A percentile compares a stretch with the other conserved stretches of the same genome.
Conservation (phyloP, 1,140 invertebrate genomes). For the Neodiprion fabricii region DNA sequence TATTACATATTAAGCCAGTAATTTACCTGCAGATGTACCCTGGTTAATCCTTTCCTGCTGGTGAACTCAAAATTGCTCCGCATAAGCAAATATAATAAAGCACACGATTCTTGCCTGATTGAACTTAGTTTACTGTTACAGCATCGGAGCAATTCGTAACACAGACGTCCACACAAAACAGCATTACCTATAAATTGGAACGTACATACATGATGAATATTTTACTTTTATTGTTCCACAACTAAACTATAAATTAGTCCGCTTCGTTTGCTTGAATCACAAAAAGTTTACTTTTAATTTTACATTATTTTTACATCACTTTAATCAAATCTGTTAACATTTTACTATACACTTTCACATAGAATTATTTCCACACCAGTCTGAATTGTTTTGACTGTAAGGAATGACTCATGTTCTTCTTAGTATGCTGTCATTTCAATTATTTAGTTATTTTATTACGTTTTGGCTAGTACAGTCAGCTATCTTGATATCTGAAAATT, state of each 20-base stretch:
- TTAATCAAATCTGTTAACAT: too few relatives aligned
- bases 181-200: conserved; percentile 71
- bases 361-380: too few relatives aligned
- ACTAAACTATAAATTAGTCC: conserved; percentile 5
- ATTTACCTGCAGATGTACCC: conserved; percentile 81
- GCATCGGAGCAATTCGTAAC: conserved; percentile 80
- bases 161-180: conserved; percentile 82
- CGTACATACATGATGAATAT: conserved; percentile 27
- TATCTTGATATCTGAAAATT: too few relatives aligned
- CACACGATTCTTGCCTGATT: conserved; percentile 87
- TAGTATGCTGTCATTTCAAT: too few relatives aligned
- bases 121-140: conserved; percentile 82
- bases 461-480: too few relatives aligned
- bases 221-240: conserved; percentile 13
- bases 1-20: conserved; percentile 1
- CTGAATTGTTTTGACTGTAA: too few relatives aligned
- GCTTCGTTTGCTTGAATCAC: not conserved
- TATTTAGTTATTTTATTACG: too few relatives aligned
- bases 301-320: not conserved
- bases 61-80: conserved; percentile 92
- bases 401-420: too few relatives aligned
- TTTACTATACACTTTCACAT: too few relatives aligned
- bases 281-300: too few relatives aligned
- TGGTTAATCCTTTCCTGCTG: conserved; percentile 79
- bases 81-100: conserved; percentile 90